These are phyloP conservation scores for Ophioninae sp. DNA, from an alignment of 2,888 invertebrate genomes.

Conservation along the genomic window DNA sequence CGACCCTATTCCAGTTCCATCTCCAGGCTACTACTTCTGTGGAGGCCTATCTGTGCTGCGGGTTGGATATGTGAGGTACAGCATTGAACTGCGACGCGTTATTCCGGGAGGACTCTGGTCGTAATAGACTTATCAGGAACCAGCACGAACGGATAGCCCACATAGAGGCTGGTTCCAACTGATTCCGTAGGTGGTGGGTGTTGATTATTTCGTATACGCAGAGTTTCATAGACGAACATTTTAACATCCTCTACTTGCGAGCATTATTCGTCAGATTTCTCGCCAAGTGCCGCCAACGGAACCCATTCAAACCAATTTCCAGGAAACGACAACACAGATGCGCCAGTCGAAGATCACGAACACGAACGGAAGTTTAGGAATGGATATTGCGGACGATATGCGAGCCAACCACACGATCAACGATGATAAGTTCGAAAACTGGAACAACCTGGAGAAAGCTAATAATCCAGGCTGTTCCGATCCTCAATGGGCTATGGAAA, in stretches of 20 bases:
- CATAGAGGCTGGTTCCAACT: neutral
- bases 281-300: neutral
- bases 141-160: constrained; percentile 34
- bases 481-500: neutral
- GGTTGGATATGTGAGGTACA: neutral
- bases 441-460: neutral
- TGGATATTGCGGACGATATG: neutral
- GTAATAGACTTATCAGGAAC: constrained; percentile 50
- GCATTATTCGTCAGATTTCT: constrained; percentile 9
- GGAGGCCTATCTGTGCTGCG: neutral
- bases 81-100: constrained; percentile 19
- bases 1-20: constrained; percentile 17
- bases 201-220: neutral
- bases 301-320: neutral
- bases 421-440: neutral
- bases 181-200: neutral
- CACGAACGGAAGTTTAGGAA: neutral
- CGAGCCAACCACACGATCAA: neutral
- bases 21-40: neutral
- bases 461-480: neutral
- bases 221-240: neutral
- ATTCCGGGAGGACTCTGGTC: constrained; percentile 34
- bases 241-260: constrained; percentile 37
- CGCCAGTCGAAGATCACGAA: neutral
- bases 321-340: neutral